phyloP scores from a whole-genome alignment of 1,140 invertebrate species.

The Cyphomyrmex costatus region DNA sequence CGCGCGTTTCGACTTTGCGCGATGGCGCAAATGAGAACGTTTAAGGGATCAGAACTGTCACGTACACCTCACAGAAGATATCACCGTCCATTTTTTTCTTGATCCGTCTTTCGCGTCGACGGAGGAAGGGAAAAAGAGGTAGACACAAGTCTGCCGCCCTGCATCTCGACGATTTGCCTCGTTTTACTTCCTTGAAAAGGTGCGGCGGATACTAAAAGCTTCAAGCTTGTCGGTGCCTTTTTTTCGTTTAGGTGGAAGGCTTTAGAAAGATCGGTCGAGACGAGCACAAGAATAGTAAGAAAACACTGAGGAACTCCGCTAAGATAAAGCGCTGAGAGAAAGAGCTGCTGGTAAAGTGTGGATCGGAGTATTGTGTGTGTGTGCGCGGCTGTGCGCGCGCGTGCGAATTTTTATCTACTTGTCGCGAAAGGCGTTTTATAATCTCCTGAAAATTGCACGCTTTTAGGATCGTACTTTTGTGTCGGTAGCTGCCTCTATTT shows the following conservation, averaged over 20 bases:
- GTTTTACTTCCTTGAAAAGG: slow-evolving; percentile 64
- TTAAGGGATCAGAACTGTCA: slow-evolving; percentile 60
- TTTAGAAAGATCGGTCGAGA: slow-evolving; percentile 66
- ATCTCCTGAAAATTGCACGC: slow-evolving; percentile 60
- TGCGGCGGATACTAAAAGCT: slow-evolving; percentile 63
- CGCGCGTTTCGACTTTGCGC: slow-evolving; percentile 48
- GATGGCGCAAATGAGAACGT: slow-evolving; percentile 63
- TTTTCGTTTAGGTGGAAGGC: slow-evolving; percentile 32
- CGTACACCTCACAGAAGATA: slow-evolving; percentile 45
- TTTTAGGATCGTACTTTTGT: slow-evolving; percentile 59
- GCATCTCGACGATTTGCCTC: slow-evolving; percentile 63
- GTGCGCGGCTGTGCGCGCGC: background rate
- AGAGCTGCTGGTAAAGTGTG: slow-evolving; percentile 25
- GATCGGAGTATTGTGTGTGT: slow-evolving; percentile 17
- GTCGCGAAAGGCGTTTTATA: slow-evolving; percentile 61
- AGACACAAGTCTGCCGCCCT: slow-evolving; percentile 23
- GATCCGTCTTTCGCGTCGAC: slow-evolving; percentile 60
- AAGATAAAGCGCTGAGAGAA: slow-evolving; percentile 49
- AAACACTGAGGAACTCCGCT: slow-evolving; percentile 34
- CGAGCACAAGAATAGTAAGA: slow-evolving; percentile 52
- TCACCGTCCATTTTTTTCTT: slow-evolving; percentile 44
- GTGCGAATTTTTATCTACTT: slow-evolving; percentile 64
- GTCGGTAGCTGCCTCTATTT: slow-evolving; percentile 41
- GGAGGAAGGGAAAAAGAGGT: slow-evolving; percentile 13
- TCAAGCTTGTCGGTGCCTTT: slow-evolving; percentile 44